These are phyloP conservation scores for Pegoplata infirma DNA, from an alignment of 2,888 invertebrate species.

Conservation along the genomic window DNA sequence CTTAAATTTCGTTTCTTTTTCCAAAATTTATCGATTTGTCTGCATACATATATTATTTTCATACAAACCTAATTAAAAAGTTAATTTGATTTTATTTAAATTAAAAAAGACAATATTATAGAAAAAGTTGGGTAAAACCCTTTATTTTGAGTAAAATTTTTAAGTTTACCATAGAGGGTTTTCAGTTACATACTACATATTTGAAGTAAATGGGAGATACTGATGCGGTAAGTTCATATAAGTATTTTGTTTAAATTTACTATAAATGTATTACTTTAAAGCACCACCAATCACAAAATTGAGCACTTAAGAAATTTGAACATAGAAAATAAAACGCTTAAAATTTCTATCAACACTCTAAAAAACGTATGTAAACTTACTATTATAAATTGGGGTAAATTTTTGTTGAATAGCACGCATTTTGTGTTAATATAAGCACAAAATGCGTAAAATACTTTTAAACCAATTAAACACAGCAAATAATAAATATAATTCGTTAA, in stretches of 20 bases:
- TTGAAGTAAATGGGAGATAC: slow-evolving; percentile 62
- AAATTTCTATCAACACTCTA: too few species aligned
- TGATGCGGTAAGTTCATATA: slow-evolving; percentile 64
- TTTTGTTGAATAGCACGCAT: too few species aligned
- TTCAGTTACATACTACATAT: not conserved
- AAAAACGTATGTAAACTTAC: too few species aligned
- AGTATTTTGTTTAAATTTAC: not conserved
- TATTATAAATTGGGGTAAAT: too few species aligned
- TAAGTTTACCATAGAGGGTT: not conserved
- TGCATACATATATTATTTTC: slow-evolving; percentile 27
- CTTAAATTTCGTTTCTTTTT: not conserved
- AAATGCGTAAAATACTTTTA: too few species aligned
- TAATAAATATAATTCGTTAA: too few species aligned
- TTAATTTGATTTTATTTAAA: slow-evolving; percentile 15
- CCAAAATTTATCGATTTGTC: slow-evolving; percentile 61
- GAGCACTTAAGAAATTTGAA: not conserved
- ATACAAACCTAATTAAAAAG: slow-evolving; percentile 29
- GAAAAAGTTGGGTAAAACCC: slow-evolving; percentile 49
- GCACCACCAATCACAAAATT: not conserved
- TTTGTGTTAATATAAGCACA: too few species aligned
- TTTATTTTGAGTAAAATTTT: slow-evolving; percentile 4
- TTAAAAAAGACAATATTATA: slow-evolving; percentile 6
- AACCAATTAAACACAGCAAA: too few species aligned
- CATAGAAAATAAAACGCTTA: not conserved
- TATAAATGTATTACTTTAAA: not conserved